phyloP scores from a whole-genome alignment of 2,797 vertebrate genomes.

The Cyprinella venusta region DNA sequence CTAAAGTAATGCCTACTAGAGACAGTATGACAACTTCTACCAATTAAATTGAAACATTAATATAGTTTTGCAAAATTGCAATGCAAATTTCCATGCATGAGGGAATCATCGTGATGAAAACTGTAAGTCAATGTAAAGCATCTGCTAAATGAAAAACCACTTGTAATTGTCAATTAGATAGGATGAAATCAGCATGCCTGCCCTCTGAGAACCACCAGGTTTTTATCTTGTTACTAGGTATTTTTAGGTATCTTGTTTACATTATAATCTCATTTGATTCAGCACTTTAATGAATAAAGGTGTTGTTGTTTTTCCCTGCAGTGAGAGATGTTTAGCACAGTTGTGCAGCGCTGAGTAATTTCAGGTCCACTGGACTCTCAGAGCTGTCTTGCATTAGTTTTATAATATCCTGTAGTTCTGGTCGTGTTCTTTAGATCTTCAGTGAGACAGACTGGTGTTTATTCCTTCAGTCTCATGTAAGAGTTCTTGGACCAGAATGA shows the following conservation, averaged over 20 bases:
- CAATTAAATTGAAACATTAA: not conserved
- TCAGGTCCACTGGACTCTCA: not conserved
- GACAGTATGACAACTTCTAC: not conserved
- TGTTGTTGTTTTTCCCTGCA: slow-evolving; percentile 29
- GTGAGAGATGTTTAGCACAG: slow-evolving; percentile 7
- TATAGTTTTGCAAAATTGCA: not conserved
- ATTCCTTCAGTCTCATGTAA: not conserved
- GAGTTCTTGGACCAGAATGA: slow-evolving; percentile 25
- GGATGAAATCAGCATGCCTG: not conserved
- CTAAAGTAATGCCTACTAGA: not conserved
- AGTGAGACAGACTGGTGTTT: slow-evolving; percentile 20
- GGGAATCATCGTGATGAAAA: not conserved
- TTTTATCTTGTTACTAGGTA: slow-evolving; percentile 18
- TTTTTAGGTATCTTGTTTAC: slow-evolving; percentile 34
- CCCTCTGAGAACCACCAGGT: not conserved
- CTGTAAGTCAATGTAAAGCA: not conserved
- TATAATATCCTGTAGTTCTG: slow-evolving; percentile 22
- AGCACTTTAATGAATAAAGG: slow-evolving; percentile 15
- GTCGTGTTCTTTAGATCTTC: slow-evolving; percentile 16
- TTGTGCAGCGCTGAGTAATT: not conserved
- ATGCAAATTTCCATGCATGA: not conserved
- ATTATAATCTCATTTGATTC: slow-evolving; percentile 27
- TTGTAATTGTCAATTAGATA: not conserved
- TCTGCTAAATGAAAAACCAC: not conserved
- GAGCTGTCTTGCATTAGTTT: slow-evolving; percentile 31